Conservation (phyloP, 92 coral and sea anemone genomes). For the Parazoanthus swiftii region DNA sequence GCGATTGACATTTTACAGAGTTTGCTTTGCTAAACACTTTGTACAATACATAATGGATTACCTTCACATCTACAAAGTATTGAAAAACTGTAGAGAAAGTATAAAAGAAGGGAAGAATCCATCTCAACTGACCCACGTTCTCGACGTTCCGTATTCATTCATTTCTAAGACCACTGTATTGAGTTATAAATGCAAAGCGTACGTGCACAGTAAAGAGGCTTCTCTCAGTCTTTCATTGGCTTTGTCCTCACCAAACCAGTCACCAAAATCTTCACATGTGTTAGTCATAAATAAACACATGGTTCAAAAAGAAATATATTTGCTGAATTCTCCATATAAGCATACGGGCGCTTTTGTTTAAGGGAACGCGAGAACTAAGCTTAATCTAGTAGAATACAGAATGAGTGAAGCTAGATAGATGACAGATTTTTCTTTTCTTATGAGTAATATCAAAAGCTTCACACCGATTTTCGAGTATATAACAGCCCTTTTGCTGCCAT, state of each 20-base stretch:
- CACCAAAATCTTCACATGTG: slow-evolving; percentile 39
- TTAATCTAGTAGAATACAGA: background rate
- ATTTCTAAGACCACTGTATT: background rate
- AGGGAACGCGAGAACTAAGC: background rate
- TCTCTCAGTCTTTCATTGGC: slow-evolving; percentile 26
- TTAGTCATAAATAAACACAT: slow-evolving; percentile 43
- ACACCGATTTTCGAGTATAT: background rate
- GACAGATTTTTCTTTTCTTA: slow-evolving; percentile 10
- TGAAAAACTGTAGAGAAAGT: background rate
- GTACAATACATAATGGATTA: background rate
- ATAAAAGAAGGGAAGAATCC: background rate
- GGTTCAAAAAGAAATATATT: slow-evolving; percentile 31
- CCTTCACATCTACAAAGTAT: background rate
- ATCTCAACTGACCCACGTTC: background rate
- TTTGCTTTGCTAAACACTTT: background rate
- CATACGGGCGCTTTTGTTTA: slow-evolving; percentile 25
- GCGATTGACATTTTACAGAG: background rate
- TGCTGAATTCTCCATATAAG: slow-evolving; percentile 32
- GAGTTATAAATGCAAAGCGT: background rate
- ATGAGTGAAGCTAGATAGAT: slow-evolving; percentile 8
- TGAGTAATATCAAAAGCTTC: background rate
- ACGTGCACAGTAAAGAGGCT: background rate
- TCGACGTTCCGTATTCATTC: background rate
- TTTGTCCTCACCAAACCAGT: slow-evolving; percentile 27
- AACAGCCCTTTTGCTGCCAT: background rate